Evolutionary conservation across 1,140 invertebrate species (phyloP).

Genomic region (Heliconius congener): DNA sequence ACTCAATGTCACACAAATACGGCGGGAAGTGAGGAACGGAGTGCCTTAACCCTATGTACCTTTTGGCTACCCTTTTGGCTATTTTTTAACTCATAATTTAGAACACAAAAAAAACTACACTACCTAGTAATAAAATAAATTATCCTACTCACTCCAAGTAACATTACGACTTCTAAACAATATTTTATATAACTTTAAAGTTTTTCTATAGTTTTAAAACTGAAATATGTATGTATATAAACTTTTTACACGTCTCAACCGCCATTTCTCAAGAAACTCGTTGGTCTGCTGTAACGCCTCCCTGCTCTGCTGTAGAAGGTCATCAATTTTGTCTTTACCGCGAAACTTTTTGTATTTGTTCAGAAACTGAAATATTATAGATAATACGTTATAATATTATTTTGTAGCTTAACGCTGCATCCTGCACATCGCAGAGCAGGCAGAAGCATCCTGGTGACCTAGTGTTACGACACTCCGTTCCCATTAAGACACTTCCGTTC

Average conservation of each 20-base stretch:
- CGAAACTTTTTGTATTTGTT: constrained; percentile 59
- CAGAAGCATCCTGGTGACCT: too few relatives aligned
- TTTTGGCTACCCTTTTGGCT: too few relatives aligned
- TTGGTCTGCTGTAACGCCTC: constrained; percentile 61
- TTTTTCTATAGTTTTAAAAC: neutral
- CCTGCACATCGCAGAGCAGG: too few relatives aligned
- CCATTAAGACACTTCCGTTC: too few relatives aligned
- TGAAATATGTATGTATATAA: constrained; percentile 7
- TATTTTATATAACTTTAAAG: neutral
- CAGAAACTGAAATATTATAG: constrained; percentile 50
- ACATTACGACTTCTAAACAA: neutral
- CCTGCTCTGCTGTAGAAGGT: constrained; percentile 59
- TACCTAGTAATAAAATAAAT: neutral
- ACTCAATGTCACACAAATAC: too few relatives aligned
- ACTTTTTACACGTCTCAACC: constrained; percentile 52
- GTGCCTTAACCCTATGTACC: too few relatives aligned
- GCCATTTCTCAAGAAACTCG: constrained; percentile 67
- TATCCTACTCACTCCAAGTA: neutral
- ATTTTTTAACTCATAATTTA: neutral
- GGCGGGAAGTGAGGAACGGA: too few relatives aligned
- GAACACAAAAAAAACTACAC: neutral
- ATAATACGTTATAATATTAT: neutral
- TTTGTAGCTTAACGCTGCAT: neutral
- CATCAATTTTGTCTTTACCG: constrained; percentile 57
- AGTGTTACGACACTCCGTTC: too few relatives aligned